Evolutionary conservation across 1,140 invertebrate genomes (phyloP).

Genomic region (Aphaenogaster ashmeadi): DNA sequence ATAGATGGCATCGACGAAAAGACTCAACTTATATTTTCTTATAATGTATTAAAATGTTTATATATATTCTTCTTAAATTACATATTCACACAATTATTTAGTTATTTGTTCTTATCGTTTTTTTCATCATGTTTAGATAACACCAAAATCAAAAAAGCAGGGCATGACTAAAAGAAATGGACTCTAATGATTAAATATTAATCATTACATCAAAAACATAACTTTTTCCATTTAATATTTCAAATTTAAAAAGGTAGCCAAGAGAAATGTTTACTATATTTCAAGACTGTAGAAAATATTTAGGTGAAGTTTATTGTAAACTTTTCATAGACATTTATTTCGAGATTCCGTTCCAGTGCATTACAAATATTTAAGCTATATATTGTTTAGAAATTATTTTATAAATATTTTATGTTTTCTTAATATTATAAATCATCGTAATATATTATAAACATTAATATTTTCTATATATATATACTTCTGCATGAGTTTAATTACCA

Average conservation of each 20-base stretch:
- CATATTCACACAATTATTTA: neutral
- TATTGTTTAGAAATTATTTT: slow-evolving; percentile 1
- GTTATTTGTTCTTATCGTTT: neutral
- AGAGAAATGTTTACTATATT: slow-evolving; percentile 62
- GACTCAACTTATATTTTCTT: slow-evolving; percentile 3
- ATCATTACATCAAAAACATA: slow-evolving; percentile 88
- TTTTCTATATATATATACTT: neutral
- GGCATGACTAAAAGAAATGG: slow-evolving; percentile 90
- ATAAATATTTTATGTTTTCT: neutral
- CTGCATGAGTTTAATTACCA: neutral
- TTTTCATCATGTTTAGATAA: slow-evolving; percentile 87
- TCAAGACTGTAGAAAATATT: slow-evolving; percentile 57
- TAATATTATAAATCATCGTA: neutral
- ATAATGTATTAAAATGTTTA: slow-evolving; percentile 4
- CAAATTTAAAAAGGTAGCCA: slow-evolving; percentile 86
- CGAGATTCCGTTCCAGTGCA: neutral
- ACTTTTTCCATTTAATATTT: slow-evolving; percentile 92
- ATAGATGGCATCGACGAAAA: slow-evolving; percentile 37
- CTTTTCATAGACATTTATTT: neutral
- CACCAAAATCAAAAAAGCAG: slow-evolving; percentile 89
- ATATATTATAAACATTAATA: neutral
- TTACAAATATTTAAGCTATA: neutral
- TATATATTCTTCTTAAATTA: neutral
- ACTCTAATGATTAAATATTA: slow-evolving; percentile 92
- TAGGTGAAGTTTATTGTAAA: neutral